Percentiles rank a stretch among this genome's conserved stretches.
phyloP scores from a whole-genome alignment of 2,797 vertebrate species.

The Eulemur coronatus region DNA sequence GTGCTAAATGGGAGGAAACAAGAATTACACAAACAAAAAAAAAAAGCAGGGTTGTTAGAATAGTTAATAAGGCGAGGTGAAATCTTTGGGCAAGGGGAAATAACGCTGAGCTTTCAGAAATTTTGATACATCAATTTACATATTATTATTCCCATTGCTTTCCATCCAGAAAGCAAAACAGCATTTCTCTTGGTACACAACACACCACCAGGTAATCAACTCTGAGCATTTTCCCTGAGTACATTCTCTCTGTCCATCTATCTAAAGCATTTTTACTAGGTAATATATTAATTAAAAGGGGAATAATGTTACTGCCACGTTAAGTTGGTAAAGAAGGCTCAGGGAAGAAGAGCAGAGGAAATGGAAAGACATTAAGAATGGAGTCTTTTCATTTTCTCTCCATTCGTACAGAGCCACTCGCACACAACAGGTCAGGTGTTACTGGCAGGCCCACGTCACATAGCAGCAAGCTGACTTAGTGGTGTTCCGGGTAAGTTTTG shows the following conservation, averaged over 20 bases:
- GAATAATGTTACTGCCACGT: background rate
- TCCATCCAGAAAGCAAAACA: conserved; percentile 21
- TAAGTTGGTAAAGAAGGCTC: background rate
- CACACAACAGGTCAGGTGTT: background rate
- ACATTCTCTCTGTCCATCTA: background rate
- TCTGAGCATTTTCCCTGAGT: background rate
- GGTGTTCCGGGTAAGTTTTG: conserved; percentile 36
- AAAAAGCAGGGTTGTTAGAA: conserved; percentile 76
- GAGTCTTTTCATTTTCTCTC: background rate
- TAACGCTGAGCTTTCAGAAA: conserved; percentile 71
- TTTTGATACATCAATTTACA: background rate
- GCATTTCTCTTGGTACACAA: background rate
- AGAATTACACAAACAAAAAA: conserved; percentile 83
- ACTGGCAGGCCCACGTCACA: background rate
- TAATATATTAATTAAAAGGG: background rate
- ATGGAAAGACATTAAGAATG: background rate
- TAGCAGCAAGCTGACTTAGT: background rate
- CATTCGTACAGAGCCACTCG: background rate
- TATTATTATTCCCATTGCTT: conserved; percentile 39
- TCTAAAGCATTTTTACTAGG: background rate
- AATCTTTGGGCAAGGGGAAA: conserved; percentile 66
- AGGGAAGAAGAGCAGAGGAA: background rate
- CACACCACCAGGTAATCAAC: conserved; percentile 30
- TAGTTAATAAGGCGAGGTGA: conserved; percentile 78
- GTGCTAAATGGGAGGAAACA: conserved; percentile 85